A percentile compares a stretch with the other conserved stretches of the same genome.
Evolutionary conservation across 1,140 invertebrate genomes (phyloP).

Genomic region (Zaprionus taronus): DNA sequence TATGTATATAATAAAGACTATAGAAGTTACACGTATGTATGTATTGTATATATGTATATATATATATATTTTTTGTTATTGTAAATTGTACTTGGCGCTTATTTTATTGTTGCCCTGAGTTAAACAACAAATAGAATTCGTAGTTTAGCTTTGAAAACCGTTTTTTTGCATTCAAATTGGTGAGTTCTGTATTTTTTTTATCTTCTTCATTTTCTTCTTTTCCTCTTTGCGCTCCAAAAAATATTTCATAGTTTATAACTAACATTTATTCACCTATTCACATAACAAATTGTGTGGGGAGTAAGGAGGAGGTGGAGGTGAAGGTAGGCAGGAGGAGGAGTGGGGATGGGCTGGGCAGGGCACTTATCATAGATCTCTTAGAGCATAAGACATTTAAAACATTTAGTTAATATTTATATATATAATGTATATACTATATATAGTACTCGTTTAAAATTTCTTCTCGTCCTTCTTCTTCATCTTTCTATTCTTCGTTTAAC

Average conservation of each 20-base stretch:
- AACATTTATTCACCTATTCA: constrained; percentile 42
- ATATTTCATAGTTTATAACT: constrained; percentile 26
- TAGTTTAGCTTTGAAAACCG: constrained; percentile 18
- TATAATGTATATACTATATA: background rate
- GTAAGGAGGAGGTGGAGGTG: background rate
- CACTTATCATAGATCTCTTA: constrained; percentile 11
- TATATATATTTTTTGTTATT: constrained; percentile 44
- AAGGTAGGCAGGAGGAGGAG: background rate
- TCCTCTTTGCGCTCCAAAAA: constrained; percentile 20
- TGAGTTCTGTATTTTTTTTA: constrained; percentile 1
- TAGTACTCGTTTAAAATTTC: constrained; percentile 12
- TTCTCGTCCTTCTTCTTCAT: constrained; percentile 32
- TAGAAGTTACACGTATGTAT: constrained; percentile 30
- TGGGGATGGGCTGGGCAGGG: background rate
- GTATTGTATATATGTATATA: constrained; percentile 15
- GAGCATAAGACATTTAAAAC: constrained; percentile 49
- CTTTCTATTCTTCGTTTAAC: background rate
- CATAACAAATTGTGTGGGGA: constrained; percentile 27
- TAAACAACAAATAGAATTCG: constrained; percentile 30
- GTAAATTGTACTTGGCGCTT: constrained; percentile 73
- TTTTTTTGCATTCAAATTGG: constrained; percentile 8
- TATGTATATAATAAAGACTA: constrained; percentile 35
- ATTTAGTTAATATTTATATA: constrained; percentile 15
- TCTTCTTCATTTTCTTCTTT: background rate
- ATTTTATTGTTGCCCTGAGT: constrained; percentile 39